These are phyloP conservation scores for Bungarus multicinctus DNA, from an alignment of 2,113 vertebrate genomes.

Conservation along the genomic window DNA sequence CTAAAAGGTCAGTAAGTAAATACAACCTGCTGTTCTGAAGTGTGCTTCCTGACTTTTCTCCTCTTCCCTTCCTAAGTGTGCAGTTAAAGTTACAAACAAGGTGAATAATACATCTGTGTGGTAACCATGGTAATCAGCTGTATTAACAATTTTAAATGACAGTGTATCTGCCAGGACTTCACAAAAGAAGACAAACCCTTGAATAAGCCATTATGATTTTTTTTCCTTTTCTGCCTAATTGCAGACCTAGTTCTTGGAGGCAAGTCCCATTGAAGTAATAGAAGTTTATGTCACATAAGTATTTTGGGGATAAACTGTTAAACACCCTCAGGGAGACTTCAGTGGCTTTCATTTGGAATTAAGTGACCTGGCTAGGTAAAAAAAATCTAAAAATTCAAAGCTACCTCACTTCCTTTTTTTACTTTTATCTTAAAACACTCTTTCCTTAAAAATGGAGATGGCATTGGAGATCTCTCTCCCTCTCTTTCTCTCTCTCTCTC, in stretches of 20 bases:
- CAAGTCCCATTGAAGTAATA: constrained; percentile 6
- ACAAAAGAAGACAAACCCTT: constrained; percentile 30
- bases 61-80: constrained; percentile 46
- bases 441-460: not conserved
- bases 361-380: not conserved
- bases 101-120: constrained; percentile 53
- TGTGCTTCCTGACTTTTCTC: constrained; percentile 27
- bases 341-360: not conserved
- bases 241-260: not conserved
- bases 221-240: constrained; percentile 12
- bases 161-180: constrained; percentile 37
- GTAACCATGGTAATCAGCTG: constrained; percentile 69
- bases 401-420: not conserved
- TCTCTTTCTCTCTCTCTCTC: no score
- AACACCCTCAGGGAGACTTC: not conserved
- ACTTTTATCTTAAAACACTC: not conserved
- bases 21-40: constrained; percentile 54
- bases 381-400: not conserved
- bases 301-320: not conserved
- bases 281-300: constrained; percentile 2
- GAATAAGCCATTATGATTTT: not conserved
- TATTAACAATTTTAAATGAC: constrained; percentile 58
- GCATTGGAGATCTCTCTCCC: not conserved
- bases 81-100: constrained; percentile 64
- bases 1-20: constrained; percentile 51